These are phyloP conservation scores for Zygothrica quintamaculata DNA, from an alignment of 2,888 invertebrate genomes.

Conservation along the genomic window DNA sequence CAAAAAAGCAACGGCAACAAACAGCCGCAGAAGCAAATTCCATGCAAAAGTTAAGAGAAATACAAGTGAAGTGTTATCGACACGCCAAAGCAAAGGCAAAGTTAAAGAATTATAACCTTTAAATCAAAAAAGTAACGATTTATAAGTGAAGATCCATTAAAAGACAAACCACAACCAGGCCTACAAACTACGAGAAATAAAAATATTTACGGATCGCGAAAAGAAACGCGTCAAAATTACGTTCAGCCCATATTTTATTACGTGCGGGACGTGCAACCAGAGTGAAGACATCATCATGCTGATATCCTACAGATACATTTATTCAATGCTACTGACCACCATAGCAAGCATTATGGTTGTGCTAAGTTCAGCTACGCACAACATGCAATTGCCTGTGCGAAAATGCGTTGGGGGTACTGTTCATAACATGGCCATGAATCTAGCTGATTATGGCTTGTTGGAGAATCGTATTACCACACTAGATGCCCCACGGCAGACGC, in stretches of 20 bases:
- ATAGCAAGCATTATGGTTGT: slow-evolving; percentile 79
- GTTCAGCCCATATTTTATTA: slow-evolving; percentile 45
- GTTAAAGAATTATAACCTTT: slow-evolving; percentile 25
- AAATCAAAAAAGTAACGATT: slow-evolving; percentile 20
- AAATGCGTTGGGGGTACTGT: slow-evolving; percentile 45
- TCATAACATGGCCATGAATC: slow-evolving; percentile 61
- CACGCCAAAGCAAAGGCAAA: slow-evolving; percentile 59
- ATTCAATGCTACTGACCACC: slow-evolving; percentile 69
- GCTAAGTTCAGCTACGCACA: slow-evolving; percentile 63
- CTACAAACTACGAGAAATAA: slow-evolving; percentile 6
- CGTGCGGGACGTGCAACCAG: slow-evolving; percentile 74
- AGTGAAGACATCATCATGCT: slow-evolving; percentile 77
- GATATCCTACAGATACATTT: slow-evolving; percentile 68
- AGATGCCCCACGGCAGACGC: slow-evolving; percentile 56
- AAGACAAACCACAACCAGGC: neutral
- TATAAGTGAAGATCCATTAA: slow-evolving; percentile 1
- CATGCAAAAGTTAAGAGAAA: slow-evolving; percentile 64
- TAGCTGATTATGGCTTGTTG: slow-evolving; percentile 63
- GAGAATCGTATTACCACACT: slow-evolving; percentile 75
- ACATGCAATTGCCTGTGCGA: slow-evolving; percentile 56
- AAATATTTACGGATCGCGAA: slow-evolving; percentile 17
- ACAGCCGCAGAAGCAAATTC: slow-evolving; percentile 56
- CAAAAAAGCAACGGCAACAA: slow-evolving; percentile 51
- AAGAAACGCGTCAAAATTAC: slow-evolving; percentile 61
- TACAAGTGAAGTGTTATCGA: slow-evolving; percentile 72